Conservation (phyloP, 1,140 invertebrate species). For the Sycophaga agraensis region DNA sequence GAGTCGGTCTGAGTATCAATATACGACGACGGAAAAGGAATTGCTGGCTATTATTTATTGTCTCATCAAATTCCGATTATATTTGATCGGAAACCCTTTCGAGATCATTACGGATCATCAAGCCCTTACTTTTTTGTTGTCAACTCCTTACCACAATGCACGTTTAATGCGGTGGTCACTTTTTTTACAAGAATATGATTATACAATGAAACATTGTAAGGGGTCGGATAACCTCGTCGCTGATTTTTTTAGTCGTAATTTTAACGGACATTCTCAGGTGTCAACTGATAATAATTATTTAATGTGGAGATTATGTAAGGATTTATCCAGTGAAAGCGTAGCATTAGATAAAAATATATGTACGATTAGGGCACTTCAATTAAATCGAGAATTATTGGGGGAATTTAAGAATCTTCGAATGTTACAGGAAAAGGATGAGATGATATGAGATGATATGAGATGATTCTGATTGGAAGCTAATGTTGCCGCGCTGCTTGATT, state of each 20-base stretch:
- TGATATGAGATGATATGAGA: not conserved
- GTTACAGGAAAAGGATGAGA: not conserved
- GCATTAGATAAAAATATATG: not conserved
- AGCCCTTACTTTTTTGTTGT: not conserved
- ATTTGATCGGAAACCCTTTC: not conserved
- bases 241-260: constrained; percentile 21
- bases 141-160: not conserved
- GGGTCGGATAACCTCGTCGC: constrained; percentile 32
- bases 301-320: not conserved
- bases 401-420: not conserved
- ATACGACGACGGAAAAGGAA: constrained; percentile 5
- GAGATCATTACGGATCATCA: constrained; percentile 18
- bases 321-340: not conserved
- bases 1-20: not conserved
- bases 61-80: not conserved
- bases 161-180: constrained; percentile 43
- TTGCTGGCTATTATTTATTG: not conserved
- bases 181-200: constrained; percentile 49
- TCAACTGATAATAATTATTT: not conserved
- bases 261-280: not conserved
- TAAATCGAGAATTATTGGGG: not conserved
- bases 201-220: constrained; percentile 41
- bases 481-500: not conserved
- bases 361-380: not conserved
- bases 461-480: not conserved